Percentiles rank a stretch among this genome's conserved stretches.
Evolutionary conservation across 2,113 vertebrate species (phyloP).

Genomic region (Craseonycteris thonglongyai): DNA sequence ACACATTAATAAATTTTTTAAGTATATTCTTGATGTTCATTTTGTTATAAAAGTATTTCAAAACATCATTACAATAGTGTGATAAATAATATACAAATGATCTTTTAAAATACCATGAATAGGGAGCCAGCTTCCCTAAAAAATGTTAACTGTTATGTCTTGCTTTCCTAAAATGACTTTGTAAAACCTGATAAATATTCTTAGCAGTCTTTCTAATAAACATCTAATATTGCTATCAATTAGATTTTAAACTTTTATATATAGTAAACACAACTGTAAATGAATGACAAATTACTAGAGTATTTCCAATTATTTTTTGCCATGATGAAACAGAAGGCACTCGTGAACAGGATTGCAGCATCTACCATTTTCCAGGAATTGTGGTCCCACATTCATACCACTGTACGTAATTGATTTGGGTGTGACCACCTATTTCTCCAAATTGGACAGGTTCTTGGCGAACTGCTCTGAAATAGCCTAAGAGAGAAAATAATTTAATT

Average conservation of each 20-base stretch:
- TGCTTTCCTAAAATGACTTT: conserved; percentile 66
- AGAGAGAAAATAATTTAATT: conserved; percentile 36
- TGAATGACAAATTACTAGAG: conserved; percentile 45
- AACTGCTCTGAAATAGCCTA: conserved; percentile 93
- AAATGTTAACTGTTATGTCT: conserved; percentile 79
- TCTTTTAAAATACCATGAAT: conserved; percentile 87
- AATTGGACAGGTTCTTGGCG: conserved; percentile 95
- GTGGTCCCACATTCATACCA: conserved; percentile 98
- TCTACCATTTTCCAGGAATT: conserved; percentile 97
- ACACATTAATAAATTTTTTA: conserved; percentile 51
- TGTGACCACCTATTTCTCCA: conserved; percentile 92
- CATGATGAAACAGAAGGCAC: not conserved
- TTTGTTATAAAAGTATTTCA: conserved; percentile 77
- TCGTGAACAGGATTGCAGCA: not conserved
- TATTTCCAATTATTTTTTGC: not conserved
- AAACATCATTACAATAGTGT: conserved; percentile 83
- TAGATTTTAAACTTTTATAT: conserved; percentile 74
- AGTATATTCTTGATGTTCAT: conserved; percentile 61
- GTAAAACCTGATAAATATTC: conserved; percentile 87
- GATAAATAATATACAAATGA: conserved; percentile 97
- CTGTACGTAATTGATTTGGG: conserved; percentile 90
- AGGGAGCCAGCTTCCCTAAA: conserved; percentile 99
- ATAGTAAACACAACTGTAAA: conserved; percentile 57
- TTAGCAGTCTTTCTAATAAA: conserved; percentile 81
- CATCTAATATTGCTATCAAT: conserved; percentile 80